Evolutionary conservation across 1,140 invertebrate genomes (phyloP).

Genomic region (Lethrus apterus): DNA sequence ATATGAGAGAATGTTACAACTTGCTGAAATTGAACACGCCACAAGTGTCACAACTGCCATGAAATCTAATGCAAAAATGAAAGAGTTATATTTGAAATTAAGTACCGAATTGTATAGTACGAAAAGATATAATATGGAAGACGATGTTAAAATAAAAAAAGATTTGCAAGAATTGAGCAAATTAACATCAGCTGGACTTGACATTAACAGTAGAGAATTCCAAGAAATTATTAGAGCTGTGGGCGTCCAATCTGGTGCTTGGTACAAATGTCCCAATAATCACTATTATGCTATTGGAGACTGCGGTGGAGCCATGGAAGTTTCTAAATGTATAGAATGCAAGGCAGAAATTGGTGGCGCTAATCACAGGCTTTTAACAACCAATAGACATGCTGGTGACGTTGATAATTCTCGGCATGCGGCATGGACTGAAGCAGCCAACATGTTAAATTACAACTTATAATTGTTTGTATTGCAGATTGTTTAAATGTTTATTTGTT

Average conservation of each 20-base stretch:
- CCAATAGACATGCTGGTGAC: conserved; percentile 50
- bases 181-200: conserved; percentile 5
- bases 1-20: conserved; percentile 23
- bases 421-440: conserved; percentile 42
- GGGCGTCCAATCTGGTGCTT: conserved; percentile 53
- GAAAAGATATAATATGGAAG: neutral
- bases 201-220: conserved; percentile 48
- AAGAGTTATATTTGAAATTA: neutral
- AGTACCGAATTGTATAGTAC: neutral
- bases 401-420: conserved; percentile 49
- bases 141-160: conserved; percentile 17
- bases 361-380: conserved; percentile 45
- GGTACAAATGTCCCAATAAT: conserved; percentile 69
- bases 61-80: neutral
- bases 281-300: conserved; percentile 64
- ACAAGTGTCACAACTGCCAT: no score
- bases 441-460: conserved; percentile 54
- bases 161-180: conserved; percentile 22
- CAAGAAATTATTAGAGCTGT: conserved; percentile 55
- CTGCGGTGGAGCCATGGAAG: conserved; percentile 62
- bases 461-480: no score
- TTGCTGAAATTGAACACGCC: no score
- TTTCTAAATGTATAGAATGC: conserved; percentile 53
- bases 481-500: no score
- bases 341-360: conserved; percentile 54